These are phyloP conservation scores for Cynodonichthys magdalenae DNA, from an alignment of 2,797 vertebrate genomes.

Conservation along the genomic window DNA sequence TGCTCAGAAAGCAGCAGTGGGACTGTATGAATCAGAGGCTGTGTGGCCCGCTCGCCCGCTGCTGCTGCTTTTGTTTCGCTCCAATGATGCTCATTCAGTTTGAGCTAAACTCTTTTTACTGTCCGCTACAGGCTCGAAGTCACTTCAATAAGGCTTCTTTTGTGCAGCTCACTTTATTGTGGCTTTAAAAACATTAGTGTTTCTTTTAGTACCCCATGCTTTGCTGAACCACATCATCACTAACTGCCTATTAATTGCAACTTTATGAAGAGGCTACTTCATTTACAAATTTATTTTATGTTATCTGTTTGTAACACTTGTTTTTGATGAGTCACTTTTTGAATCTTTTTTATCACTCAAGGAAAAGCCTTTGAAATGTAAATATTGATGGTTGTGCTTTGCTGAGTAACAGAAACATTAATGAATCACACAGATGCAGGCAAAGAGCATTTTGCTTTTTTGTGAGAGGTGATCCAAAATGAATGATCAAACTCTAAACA, in stretches of 20 bases:
- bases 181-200: constrained; percentile 19
- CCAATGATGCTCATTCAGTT: constrained; percentile 55
- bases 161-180: constrained; percentile 43
- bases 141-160: constrained; percentile 20
- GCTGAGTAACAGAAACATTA: no score
- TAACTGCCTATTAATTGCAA: neutral
- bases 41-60: constrained; percentile 51
- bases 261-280: neutral
- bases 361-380: no score
- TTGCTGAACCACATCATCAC: constrained; percentile 10
- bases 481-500: no score
- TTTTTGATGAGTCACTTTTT: neutral
- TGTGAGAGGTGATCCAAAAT: no score
- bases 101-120: constrained; percentile 40
- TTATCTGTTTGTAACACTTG: neutral
- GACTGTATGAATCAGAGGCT: constrained; percentile 64
- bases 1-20: constrained; percentile 52
- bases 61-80: constrained; percentile 54
- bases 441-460: no score
- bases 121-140: constrained; percentile 37
- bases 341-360: no score
- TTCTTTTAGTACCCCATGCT: constrained; percentile 18
- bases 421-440: no score
- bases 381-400: no score
- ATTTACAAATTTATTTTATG: neutral